phyloP scores from a whole-genome alignment of 2,888 invertebrate species.

The Hypolimnas misippus region DNA sequence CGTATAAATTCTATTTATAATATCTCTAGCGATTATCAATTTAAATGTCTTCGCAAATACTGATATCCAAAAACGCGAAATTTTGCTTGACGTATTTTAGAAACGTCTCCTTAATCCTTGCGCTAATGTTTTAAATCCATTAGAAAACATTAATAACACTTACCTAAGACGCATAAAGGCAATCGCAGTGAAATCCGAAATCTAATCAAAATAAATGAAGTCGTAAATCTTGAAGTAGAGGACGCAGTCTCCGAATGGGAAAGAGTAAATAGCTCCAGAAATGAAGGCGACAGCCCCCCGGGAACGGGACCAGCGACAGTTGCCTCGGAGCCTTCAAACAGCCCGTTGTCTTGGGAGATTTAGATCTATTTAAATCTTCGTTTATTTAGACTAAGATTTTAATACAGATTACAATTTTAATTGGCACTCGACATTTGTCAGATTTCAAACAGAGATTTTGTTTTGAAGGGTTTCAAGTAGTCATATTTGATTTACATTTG shows the following conservation, averaged over 20 bases:
- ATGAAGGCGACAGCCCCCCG: neutral
- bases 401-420: neutral
- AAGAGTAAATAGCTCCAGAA: constrained; percentile 7
- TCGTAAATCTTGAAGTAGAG: constrained; percentile 9
- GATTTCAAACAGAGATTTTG: neutral
- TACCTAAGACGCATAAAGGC: neutral
- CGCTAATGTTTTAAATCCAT: neutral
- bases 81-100: too few species aligned
- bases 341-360: neutral
- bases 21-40: too few species aligned
- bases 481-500: too few species aligned
- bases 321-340: constrained; percentile 6
- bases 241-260: neutral
- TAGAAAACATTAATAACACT: neutral
- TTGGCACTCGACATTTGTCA: neutral
- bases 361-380: neutral
- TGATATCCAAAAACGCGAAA: too few species aligned
- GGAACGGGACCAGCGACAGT: neutral
- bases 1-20: too few species aligned
- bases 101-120: too few species aligned
- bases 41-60: too few species aligned
- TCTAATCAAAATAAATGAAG: constrained; percentile 11
- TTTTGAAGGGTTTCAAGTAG: too few species aligned
- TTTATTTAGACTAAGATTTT: neutral
- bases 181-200: neutral